These are phyloP conservation scores for Pteronotus mesoamericanus DNA, from an alignment of 2,797 vertebrate species.

Conservation along the genomic window DNA sequence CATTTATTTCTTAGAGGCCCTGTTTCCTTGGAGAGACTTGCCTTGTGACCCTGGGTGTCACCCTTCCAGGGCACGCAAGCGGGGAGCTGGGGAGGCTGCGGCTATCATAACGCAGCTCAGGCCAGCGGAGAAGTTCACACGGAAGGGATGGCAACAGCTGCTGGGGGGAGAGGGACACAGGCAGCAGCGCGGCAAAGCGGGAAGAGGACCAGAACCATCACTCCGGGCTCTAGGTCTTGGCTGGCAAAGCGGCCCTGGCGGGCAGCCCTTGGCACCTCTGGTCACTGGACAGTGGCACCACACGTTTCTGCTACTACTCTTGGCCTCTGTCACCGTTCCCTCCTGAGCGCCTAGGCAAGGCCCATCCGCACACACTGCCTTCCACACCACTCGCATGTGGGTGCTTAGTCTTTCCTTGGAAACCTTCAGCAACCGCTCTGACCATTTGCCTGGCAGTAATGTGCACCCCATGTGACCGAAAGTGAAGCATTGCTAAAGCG, in stretches of 20 bases:
- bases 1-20: neutral
- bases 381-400: rapidly evolving
- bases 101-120: rapidly evolving
- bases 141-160: neutral
- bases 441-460: rapidly evolving
- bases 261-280: rapidly evolving
- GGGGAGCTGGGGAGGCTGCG: neutral
- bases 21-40: neutral
- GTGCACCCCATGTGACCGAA: rapidly evolving
- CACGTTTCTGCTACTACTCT: rapidly evolving
- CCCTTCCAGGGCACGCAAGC: neutral
- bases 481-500: neutral
- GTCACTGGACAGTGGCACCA: rapidly evolving
- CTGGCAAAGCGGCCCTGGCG: rapidly evolving
- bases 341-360: neutral
- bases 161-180: rapidly evolving
- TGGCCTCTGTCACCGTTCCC: neutral
- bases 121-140: neutral
- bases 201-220: neutral
- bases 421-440: neutral
- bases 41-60: too few species aligned
- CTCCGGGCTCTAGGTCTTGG: rapidly evolving
- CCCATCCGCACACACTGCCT: neutral
- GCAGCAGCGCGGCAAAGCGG: rapidly evolving
- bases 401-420: neutral